Conservation (phyloP, 2,113 vertebrate genomes). For the Crypturellus undulatus region DNA sequence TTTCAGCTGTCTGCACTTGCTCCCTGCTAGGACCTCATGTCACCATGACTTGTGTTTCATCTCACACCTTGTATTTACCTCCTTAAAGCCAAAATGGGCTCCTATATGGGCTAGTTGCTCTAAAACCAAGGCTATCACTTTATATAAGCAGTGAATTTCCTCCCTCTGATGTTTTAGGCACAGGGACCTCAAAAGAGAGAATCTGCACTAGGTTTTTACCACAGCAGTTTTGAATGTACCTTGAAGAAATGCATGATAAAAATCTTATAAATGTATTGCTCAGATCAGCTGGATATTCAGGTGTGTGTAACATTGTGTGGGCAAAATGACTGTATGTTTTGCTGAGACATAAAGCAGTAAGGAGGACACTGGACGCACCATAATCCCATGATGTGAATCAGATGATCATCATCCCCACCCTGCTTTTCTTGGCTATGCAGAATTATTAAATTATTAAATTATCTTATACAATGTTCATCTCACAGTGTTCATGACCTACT, state of each 20-base stretch:
- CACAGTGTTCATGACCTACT: background rate
- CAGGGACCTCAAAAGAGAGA: background rate
- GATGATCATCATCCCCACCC: background rate
- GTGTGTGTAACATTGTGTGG: background rate
- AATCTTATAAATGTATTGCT: background rate
- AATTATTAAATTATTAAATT: background rate
- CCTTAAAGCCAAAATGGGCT: background rate
- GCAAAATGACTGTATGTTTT: background rate
- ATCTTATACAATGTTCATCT: background rate
- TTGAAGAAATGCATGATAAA: background rate
- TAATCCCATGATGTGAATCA: background rate
- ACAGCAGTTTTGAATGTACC: background rate
- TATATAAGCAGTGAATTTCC: background rate
- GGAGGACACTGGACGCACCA: background rate
- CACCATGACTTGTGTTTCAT: background rate
- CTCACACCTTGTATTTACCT: background rate
- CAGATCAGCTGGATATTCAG: background rate
- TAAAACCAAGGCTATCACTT: fast-evolving
- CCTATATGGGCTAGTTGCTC: background rate
- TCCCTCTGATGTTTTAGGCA: background rate
- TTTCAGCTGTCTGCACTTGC: background rate
- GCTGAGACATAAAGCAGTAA: background rate
- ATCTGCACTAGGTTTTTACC: background rate
- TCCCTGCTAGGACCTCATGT: background rate
- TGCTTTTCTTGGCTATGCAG: background rate